phyloP scores from a whole-genome alignment of 2,113 vertebrate species.

The Butastur rufipennis region DNA sequence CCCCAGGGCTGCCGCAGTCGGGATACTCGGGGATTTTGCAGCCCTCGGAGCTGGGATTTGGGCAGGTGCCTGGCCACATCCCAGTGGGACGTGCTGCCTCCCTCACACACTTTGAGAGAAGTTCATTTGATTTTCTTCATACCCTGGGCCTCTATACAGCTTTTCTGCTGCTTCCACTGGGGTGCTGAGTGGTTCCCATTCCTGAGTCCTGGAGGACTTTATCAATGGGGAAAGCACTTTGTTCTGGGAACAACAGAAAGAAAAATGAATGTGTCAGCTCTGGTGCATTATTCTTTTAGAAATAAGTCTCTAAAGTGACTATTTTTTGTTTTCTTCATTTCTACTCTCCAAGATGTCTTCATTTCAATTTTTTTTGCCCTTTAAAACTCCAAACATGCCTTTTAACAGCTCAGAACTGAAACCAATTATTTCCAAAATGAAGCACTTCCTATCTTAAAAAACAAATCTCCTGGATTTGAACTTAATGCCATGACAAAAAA shows the following conservation, averaged over 20 bases:
- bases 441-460: background rate
- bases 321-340: background rate
- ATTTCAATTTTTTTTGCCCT: background rate
- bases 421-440: background rate
- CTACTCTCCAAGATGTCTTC: background rate
- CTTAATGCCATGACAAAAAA: fast-evolving
- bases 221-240: background rate
- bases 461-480: background rate
- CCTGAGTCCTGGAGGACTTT: background rate
- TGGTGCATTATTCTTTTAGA: background rate
- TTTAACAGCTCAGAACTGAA: background rate
- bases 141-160: background rate
- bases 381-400: background rate
- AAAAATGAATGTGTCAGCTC: background rate
- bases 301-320: background rate
- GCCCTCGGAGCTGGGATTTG: background rate
- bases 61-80: fast-evolving
- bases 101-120: fast-evolving
- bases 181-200: background rate
- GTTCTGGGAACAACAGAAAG: background rate
- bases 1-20: background rate
- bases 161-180: background rate
- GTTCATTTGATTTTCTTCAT: background rate
- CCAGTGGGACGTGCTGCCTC: background rate
- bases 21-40: background rate